Evolutionary conservation across 2,113 vertebrate species (phyloP).

Genomic region (Condylura cristata): DNA sequence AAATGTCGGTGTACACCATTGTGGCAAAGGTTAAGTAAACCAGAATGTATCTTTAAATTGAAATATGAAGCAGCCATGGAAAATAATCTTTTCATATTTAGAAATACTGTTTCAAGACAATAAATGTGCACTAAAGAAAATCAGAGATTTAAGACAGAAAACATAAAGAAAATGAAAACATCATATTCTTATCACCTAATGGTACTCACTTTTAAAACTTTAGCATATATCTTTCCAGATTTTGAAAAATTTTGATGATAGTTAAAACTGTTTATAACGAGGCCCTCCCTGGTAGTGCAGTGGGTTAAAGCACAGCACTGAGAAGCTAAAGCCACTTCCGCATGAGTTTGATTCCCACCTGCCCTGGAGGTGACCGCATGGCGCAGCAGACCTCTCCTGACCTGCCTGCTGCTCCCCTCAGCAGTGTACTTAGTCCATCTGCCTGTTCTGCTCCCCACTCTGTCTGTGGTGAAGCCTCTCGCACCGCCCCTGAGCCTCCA

Average conservation of each 20-base stretch:
- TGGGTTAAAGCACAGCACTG: too few relatives aligned
- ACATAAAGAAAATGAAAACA: not conserved
- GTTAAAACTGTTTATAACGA: not conserved
- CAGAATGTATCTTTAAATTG: not conserved
- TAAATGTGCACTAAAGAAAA: not conserved
- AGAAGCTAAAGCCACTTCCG: too few relatives aligned
- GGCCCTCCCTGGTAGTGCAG: too few relatives aligned
- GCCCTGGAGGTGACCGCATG: too few relatives aligned
- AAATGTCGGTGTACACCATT: not conserved
- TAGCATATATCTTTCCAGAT: not conserved
- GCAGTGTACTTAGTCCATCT: too few relatives aligned
- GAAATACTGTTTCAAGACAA: not conserved
- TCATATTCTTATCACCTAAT: not conserved
- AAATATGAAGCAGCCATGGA: not conserved
- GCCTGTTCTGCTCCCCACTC: too few relatives aligned
- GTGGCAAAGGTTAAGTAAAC: not conserved
- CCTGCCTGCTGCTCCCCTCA: too few relatives aligned
- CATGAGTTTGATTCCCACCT: too few relatives aligned
- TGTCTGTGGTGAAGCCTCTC: too few relatives aligned
- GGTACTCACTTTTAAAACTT: not conserved
- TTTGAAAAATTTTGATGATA: conserved; percentile 8
- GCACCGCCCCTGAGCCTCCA: too few relatives aligned
- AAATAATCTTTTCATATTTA: not conserved
- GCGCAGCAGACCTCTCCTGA: too few relatives aligned
- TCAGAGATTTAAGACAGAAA: not conserved